Base-by-base conservation (phyloP, 2,113 vertebrate genomes). In the Oryzias melastigma region DNA sequence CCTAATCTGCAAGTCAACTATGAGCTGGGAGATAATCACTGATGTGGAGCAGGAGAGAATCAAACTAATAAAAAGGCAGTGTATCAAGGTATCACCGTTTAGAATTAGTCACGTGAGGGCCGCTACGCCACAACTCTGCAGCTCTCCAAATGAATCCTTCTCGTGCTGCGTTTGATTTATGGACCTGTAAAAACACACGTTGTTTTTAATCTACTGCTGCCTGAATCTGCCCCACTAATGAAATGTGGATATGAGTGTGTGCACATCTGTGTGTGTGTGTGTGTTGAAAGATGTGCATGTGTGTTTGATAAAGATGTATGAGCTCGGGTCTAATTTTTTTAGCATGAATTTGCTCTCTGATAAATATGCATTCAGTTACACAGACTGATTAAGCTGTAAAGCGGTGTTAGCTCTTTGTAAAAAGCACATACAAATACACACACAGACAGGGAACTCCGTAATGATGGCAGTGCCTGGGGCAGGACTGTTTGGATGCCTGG, bases 161-260 rank as follows among this genome's bases (percentile, higher is more conserved):
- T 83, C 75, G 75, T 88, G 85, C 85, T 55, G 35, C 47, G 68
- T 68, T 85, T 92, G 88, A 91, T 91, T 92, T 91, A 91, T 91
- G 84, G 84, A 90, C 84, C 89, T 88, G 88, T 90, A 90, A 89
- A 91, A 90, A 90, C 82, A 87, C 87, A 89, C 75, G 85, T 89
- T 91, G 90, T 88, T 91, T 92, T 90, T 91, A 92, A 92, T 92
- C 91, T 92, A 86, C 81, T 71, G 86, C 85, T 84, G 66, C 85
- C 85, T 80, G 70, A 86, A 87, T 88, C 73, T 82, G 75, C 77
- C 75, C 81, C 80, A 83, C 67, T 84, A 84, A 89, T 88, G 81
- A 88, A 87, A 85, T 84, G 84, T 84, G 81, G 75, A 77, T 66
- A 44, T 51, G 63, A 44, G 41, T 56, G 43, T 66, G 62, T 73